Base-by-base conservation (phyloP, 37 sponge, comb jelly and placozoan genomes). In the Oopsacas minuta region DNA sequence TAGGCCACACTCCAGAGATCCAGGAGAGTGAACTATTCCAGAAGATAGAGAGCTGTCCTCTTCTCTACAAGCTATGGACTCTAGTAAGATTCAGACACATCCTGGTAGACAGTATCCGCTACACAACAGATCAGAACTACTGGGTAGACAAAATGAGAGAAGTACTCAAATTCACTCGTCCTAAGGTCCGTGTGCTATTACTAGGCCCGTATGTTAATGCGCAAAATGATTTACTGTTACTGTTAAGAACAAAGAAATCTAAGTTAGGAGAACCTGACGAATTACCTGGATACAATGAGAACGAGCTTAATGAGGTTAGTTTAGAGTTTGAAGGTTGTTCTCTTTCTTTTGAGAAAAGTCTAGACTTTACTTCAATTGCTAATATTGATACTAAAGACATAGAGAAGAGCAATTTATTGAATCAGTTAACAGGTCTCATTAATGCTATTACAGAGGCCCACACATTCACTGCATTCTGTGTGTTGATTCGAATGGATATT, bases 41-140 rank as follows among this genome's bases (percentile, higher is more conserved):
- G 1, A 12, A 20, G 7, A 61, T 61, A 25, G 75, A 61, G 17
- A 25, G 32, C 75, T 61, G 75, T n/a, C 7, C 22, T n/a, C 75
- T 12, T n/a, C 75, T 61, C 75, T 61, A 61, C 75, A 61, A 61
- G 75, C 75, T 61, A 34, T 61, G 75, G 75, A 61, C 30, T 25
- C 75, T 61, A 34, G 75, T 61, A 32, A 10, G 75, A 34, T 61
- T 61, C 75, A 61, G 75, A 61, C 75, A 61, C 75, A 34, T 61
- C 17, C 22, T 61, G 75, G 75, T 61, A 3, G 22, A 12, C 75
- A 61, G 75, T 34, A 10, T n/a, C 22, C 22, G 75, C 75, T 61
- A 61, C 22, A 3, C 30, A 25, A 25, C 75, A 3, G 75, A 61
- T 3, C 3, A 34, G 28, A 34, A 61, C 17, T 61, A 61, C 75